A percentile compares a stretch with the other conserved stretches of the same genome.
Evolutionary conservation across 35 echinoderm and acorn worm species (phyloP).

Genomic region (Lytechinus variegatus): DNA sequence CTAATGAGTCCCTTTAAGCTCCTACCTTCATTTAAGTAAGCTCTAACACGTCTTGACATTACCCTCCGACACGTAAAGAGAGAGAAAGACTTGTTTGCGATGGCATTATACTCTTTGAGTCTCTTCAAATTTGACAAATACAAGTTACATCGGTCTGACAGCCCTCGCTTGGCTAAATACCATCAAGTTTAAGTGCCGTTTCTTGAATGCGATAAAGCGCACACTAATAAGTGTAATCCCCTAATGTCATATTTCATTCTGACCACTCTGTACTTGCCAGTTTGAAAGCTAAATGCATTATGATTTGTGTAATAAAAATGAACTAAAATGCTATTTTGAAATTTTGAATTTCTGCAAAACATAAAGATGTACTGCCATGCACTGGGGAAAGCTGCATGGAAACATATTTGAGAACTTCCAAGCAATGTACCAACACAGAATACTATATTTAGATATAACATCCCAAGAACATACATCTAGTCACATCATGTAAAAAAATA

Average conservation of each 20-base stretch:
- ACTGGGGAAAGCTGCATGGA: neutral
- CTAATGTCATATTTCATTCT: neutral
- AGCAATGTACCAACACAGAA: too few relatives aligned
- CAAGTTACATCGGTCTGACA: neutral
- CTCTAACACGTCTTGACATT: neutral
- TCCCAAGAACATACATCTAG: too few relatives aligned
- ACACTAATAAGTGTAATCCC: neutral
- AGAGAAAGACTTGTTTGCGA: neutral
- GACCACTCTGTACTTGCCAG: neutral
- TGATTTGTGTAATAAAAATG: neutral
- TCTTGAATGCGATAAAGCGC: neutral
- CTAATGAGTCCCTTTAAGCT: neutral
- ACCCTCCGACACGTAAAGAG: neutral
- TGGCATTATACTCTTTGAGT: neutral
- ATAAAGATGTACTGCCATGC: neutral
- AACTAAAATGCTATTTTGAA: neutral
- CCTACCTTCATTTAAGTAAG: neutral
- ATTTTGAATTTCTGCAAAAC: neutral
- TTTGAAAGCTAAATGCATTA: neutral
- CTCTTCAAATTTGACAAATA: slow-evolving; percentile 4
- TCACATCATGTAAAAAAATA: too few relatives aligned
- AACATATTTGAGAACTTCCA: too few relatives aligned
- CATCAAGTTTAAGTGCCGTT: neutral
- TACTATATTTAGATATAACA: too few relatives aligned
- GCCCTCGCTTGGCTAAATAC: neutral